Percentiles rank a stretch among this genome's conserved stretches.
phyloP scores from a whole-genome alignment of 2,888 invertebrate genomes.

The Diaprepes abbreviatus region DNA sequence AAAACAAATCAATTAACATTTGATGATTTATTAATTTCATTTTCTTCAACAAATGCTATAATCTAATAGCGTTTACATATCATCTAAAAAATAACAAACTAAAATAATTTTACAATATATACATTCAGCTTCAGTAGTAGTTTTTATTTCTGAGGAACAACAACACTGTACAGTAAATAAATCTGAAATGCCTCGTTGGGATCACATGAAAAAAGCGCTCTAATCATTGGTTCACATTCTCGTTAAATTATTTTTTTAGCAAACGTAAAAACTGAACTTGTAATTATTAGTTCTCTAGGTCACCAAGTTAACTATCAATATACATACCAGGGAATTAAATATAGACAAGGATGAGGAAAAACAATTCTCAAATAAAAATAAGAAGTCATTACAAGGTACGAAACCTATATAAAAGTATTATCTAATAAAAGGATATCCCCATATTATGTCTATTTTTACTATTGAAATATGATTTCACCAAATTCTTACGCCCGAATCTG shows the following conservation, averaged over 20 bases:
- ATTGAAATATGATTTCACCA: too few species aligned
- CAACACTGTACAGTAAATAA: constrained; percentile 57
- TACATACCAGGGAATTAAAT: too few species aligned
- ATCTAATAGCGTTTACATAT: constrained; percentile 57
- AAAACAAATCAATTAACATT: constrained; percentile 50
- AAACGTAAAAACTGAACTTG: too few species aligned
- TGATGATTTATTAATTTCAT: constrained; percentile 56
- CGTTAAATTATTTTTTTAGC: background rate
- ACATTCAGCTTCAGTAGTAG: constrained; percentile 32
- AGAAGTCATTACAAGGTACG: too few species aligned
- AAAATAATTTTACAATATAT: constrained; percentile 54
- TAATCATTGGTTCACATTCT: constrained; percentile 3
- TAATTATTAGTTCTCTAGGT: too few species aligned
- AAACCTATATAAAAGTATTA: too few species aligned
- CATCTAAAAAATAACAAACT: constrained; percentile 57
- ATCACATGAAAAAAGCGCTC: constrained; percentile 46
- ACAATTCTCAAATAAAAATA: too few species aligned
- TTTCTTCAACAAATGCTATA: constrained; percentile 58
- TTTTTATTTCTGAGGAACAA: constrained; percentile 41
- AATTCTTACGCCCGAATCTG: too few species aligned
- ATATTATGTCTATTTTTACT: too few species aligned
- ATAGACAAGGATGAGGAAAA: too few species aligned
- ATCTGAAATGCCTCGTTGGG: constrained; percentile 52
- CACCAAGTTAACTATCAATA: too few species aligned
- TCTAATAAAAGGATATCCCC: too few species aligned